These are phyloP conservation scores for Amphiura filiformis DNA, from an alignment of 35 echinoderm and acorn worm genomes.

Conservation along the genomic window DNA sequence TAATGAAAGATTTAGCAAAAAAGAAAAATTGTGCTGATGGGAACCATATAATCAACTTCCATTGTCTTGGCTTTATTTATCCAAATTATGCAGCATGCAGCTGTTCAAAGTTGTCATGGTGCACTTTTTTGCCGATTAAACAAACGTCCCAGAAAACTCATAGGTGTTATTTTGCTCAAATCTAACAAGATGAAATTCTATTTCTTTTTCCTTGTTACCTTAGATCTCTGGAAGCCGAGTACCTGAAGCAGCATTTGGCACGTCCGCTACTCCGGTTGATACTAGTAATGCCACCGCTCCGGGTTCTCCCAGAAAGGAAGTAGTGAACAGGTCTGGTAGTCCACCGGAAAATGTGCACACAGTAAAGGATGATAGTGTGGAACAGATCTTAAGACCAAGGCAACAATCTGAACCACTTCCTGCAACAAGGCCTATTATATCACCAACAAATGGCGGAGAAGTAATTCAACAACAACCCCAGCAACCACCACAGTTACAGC, in stretches of 20 bases:
- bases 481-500: not conserved
- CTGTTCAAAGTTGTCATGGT: too few relatives aligned
- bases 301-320: not conserved
- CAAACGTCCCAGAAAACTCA: too few relatives aligned
- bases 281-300: not conserved
- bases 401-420: not conserved
- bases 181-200: too few relatives aligned
- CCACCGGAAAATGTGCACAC: not conserved
- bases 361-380: not conserved
- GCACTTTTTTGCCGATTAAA: too few relatives aligned
- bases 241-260: not conserved
- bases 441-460: not conserved
- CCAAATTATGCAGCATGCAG: too few relatives aligned
- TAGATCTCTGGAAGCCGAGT: slow-evolving; percentile 11
- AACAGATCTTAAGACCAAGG: not conserved
- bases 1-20: too few relatives aligned
- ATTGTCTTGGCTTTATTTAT: too few relatives aligned
- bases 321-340: not conserved
- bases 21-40: too few relatives aligned
- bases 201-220: too few relatives aligned
- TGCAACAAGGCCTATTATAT: not conserved
- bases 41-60: too few relatives aligned
- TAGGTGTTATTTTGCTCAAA: too few relatives aligned
- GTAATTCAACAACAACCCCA: slow-evolving; percentile 21
- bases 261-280: not conserved